Percentiles rank a stretch among this genome's conserved stretches.
Evolutionary conservation across 64 coral and sea anemone species (phyloP).

Genomic region (Platygyra sinensis): DNA sequence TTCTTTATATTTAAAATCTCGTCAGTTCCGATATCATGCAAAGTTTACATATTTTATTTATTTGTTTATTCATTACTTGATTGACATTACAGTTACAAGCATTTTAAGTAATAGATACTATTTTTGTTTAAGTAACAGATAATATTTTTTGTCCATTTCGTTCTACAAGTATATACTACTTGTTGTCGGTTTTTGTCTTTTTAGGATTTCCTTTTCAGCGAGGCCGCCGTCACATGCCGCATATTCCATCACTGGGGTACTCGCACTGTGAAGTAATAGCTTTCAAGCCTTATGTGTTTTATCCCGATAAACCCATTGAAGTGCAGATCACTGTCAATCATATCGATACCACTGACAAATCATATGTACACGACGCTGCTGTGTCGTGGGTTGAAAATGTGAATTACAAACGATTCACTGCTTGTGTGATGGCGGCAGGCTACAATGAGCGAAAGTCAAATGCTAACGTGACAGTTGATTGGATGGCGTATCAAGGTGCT

Average conservation of each 20-base stretch:
- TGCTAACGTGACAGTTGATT: conserved; percentile 45
- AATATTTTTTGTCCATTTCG: too few species aligned
- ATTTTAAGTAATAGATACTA: too few species aligned
- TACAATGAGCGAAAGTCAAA: conserved; percentile 21
- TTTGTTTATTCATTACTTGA: too few species aligned
- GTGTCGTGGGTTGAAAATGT: conserved; percentile 71
- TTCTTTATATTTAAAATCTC: too few species aligned
- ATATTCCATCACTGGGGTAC: background rate
- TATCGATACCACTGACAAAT: conserved; percentile 24
- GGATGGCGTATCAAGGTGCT: conserved; percentile 51
- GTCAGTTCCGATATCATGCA: too few species aligned
- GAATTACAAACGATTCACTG: conserved; percentile 56
- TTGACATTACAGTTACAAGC: too few species aligned
- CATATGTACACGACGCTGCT: conserved; percentile 40
- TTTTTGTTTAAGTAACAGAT: too few species aligned
- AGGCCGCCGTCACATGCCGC: conserved; percentile 4
- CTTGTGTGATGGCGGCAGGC: conserved; percentile 52
- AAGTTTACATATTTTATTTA: too few species aligned
- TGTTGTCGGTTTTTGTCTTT: background rate
- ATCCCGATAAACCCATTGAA: conserved; percentile 66
- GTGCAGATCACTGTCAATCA: conserved; percentile 65
- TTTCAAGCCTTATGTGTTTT: conserved; percentile 54
- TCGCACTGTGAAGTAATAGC: conserved; percentile 18
- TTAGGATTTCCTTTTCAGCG: conserved; percentile 56
- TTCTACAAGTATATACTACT: background rate